phyloP scores from a whole-genome alignment of 2,888 invertebrate species.

The Arrhopalites spinosus region DNA sequence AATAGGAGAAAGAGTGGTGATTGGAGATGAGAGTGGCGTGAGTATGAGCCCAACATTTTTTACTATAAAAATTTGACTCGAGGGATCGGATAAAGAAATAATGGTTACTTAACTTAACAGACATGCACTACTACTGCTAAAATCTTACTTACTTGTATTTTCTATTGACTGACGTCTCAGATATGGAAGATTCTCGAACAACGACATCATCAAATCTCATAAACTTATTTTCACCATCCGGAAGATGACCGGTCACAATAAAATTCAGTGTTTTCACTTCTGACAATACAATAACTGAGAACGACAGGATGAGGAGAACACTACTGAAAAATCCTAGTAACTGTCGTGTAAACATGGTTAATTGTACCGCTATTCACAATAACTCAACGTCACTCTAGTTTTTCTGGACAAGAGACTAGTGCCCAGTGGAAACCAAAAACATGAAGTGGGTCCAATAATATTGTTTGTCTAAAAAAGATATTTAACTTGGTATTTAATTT shows the following conservation, averaged over 20 bases:
- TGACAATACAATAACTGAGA: constrained; percentile 15
- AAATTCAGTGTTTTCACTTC: constrained; percentile 62
- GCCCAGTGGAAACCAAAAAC: neutral
- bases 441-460: too few relatives aligned
- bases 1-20: neutral
- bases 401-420: neutral
- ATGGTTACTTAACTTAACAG: constrained; percentile 11
- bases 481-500: too few relatives aligned
- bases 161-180: neutral
- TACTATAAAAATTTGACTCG: constrained; percentile 12
- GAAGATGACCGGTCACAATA: constrained; percentile 68
- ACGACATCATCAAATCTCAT: constrained; percentile 67
- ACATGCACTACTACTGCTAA: neutral
- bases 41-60: constrained; percentile 3
- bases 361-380: neutral
- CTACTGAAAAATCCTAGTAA: constrained; percentile 13
- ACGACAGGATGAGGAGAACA: constrained; percentile 13
- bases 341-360: neutral
- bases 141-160: neutral
- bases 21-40: constrained; percentile 32
- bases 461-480: too few relatives aligned
- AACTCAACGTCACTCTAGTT: neutral
- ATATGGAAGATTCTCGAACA: constrained; percentile 68
- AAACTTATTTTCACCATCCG: constrained; percentile 74
- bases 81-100: constrained; percentile 26